Percentiles rank a stretch among this genome's conserved stretches.
Conservation (phyloP, 2,113 vertebrate genomes). For the Epinephelus fuscoguttatus region DNA sequence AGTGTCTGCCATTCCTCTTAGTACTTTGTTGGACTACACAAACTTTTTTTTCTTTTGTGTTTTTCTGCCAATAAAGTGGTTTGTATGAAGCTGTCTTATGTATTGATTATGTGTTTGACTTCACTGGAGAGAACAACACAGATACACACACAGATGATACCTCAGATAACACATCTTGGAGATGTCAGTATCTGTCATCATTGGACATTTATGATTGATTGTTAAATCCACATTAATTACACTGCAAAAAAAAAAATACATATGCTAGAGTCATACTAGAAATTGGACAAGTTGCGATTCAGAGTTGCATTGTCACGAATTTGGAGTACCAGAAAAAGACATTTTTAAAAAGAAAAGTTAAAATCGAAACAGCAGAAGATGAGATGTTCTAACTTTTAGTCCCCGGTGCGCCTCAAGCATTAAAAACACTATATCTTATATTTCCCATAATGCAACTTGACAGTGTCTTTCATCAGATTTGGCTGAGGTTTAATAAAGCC, state of each 20-base stretch:
- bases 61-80: constrained; percentile 71
- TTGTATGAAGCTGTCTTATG: constrained; percentile 68
- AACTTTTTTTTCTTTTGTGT: constrained; percentile 30
- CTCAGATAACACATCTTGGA: neutral
- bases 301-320: neutral
- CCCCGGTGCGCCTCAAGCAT: neutral
- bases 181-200: neutral
- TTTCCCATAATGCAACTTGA: neutral
- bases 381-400: neutral
- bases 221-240: neutral
- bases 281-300: neutral
- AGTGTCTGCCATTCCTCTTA: constrained; percentile 57
- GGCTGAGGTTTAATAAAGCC: neutral
- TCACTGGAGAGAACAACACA: constrained; percentile 11
- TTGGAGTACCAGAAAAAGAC: neutral
- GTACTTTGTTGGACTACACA: constrained; percentile 48
- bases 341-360: neutral
- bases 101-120: constrained; percentile 66
- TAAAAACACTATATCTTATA: neutral
- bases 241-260: neutral
- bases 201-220: neutral
- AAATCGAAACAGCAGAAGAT: neutral
- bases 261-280: neutral
- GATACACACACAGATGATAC: neutral
- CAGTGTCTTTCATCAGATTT: neutral